Evolutionary conservation across 2,113 vertebrate genomes (phyloP), one percentile per base, ranked within the genome.

Genomic region (Megalops atlanticus): DNA sequence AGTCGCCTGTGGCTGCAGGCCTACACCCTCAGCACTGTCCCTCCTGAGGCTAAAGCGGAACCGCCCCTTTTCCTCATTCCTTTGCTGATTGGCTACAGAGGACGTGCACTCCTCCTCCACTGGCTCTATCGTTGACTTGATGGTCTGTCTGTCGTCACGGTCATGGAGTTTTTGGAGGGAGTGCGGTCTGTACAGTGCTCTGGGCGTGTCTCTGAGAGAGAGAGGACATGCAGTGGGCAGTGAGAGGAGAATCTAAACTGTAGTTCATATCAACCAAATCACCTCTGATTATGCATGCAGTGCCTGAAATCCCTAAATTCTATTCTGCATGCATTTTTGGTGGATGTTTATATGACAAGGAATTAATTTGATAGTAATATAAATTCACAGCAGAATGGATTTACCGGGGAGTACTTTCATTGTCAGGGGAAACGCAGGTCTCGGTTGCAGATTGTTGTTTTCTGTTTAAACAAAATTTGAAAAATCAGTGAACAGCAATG

Each of bases 21-120:
- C 81, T 21, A 82, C 87, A 54, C 70, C 82, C 41, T 69, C 18
- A 81, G 54, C 27, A 24, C 39, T 16, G 15, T 88, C 81, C 18
- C 40, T 85, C n/a, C 4, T 81, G 3, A 69, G 36, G 15, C 38
- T 43, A 36, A n/a, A 1, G 0, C 5, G 18, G 14, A 40, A 18
- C 11, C 6, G 27, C 2, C 58, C 58, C 38, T 47, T 31, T 76
- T 33, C 58, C 58, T 70, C 40, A 21, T 87, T 81, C 43, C 43
- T 70, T 81, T 71, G 86, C 49, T 69, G 68, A 5, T 24, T 2
- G 4, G 72, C 71, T 0, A 77, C 77, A 36, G 41, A 38, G 1
- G 2, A 2, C 12, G 18, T 12, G 3, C 12, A 3, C 0, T 89
- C 80, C 0, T 89, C 80, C 24, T 86, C 70, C 4, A 1, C 69